Percentiles rank a stretch among this genome's conserved stretches.
These are phyloP conservation scores for Stigmatopora argus DNA, from an alignment of 2,113 vertebrate species.

Conservation along the genomic window DNA sequence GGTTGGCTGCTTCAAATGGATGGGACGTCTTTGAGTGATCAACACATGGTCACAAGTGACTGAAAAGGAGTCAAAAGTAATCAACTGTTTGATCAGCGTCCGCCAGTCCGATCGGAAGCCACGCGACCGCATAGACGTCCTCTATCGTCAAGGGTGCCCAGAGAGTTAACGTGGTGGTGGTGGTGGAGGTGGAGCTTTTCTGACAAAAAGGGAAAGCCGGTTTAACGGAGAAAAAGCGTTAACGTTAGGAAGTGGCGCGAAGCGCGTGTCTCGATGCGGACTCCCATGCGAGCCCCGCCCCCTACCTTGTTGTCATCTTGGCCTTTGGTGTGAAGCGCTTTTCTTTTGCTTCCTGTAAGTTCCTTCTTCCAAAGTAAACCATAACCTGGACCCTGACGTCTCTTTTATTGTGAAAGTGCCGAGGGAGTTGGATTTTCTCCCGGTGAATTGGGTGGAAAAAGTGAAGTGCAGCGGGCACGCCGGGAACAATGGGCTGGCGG, in stretches of 20 bases:
- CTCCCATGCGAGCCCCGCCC: neutral
- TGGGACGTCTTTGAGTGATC: too few relatives aligned
- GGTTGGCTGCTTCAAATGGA: too few relatives aligned
- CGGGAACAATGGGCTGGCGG: conserved; percentile 27
- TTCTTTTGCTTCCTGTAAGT: neutral
- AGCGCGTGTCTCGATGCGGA: neutral
- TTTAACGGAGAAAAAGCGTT: neutral
- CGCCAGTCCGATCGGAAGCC: too few relatives aligned
- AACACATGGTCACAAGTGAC: too few relatives aligned
- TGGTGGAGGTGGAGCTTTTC: too few relatives aligned
- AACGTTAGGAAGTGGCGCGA: neutral
- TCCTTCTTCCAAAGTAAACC: neutral
- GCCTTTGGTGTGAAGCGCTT: neutral
- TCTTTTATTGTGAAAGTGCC: neutral
- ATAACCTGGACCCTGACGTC: neutral
- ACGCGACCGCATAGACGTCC: too few relatives aligned
- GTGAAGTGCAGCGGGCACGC: conserved; percentile 54
- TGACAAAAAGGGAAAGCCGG: neutral
- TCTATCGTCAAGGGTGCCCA: too few relatives aligned
- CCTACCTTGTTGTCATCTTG: neutral
- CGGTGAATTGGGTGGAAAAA: neutral
- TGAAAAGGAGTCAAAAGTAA: too few relatives aligned
- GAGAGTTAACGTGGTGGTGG: neutral
- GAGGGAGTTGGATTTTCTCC: neutral
- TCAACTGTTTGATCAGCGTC: too few relatives aligned